Base-by-base conservation (phyloP, 2,113 vertebrate genomes). In the Picathartes gymnocephalus region DNA sequence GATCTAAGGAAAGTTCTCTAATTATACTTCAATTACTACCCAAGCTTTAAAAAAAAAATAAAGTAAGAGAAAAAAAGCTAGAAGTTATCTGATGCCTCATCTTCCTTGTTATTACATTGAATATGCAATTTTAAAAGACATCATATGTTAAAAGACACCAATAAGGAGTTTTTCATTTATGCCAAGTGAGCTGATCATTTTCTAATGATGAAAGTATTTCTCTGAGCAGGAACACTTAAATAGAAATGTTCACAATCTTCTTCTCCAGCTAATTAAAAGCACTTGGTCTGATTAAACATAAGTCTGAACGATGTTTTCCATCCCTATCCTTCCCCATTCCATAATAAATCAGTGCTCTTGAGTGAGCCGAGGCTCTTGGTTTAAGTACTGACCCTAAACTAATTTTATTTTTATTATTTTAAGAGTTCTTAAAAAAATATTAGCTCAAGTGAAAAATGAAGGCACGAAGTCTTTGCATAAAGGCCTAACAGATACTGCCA, bases 261-360 rank as follows among this genome's bases (percentile, higher is more conserved):
- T 86, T 81, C 76, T 91, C 81, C 64, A 87, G 88, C 71, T 94
- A 94, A 94, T 93, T 95, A 96, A 96, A 96, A 96, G 91, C 93
- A 93, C 96, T 94, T 3, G 1, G 88, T 95, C 81, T 96, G 80
- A 96, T 72, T 94, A 96, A 95, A 81, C 39, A 48, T n/a, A 58
- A 89, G 84, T 76, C 82, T 77, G 64, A 95, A 81, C 86, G 92
- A 86, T 88, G 81, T 85, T 94, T 96, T 95, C 90, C 65, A 94
- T 8, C 33, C 28, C 90, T 71, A 37, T 95, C 58, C 57, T 69
- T 94, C 51, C 33, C n/a, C n/a, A 40, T 88, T 92, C 68, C 64
- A 22, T 86, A 81, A 86, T 17, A 96, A 83, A 95, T 83, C 60
- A 73, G 62, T 27, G 68, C 61, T 90, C 84, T 71, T 57, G 21